Evolutionary conservation across 2,113 vertebrate genomes (phyloP).

Genomic region (Colaptes auratus): DNA sequence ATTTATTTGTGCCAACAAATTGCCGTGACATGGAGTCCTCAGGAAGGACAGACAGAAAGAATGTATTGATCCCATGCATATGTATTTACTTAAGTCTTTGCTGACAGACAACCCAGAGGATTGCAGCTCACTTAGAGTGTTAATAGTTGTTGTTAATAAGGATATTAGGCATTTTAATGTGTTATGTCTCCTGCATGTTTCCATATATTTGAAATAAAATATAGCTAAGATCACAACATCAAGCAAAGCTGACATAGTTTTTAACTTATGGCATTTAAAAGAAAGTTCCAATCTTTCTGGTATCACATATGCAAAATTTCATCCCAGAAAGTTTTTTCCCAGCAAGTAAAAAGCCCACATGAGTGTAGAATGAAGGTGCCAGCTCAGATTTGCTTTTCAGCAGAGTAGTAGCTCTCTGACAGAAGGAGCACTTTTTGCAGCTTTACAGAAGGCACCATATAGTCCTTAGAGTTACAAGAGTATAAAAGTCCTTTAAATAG

Average conservation of each 20-base stretch:
- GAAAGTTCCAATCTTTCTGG: neutral
- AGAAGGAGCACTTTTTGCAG: neutral
- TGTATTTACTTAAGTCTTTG: neutral
- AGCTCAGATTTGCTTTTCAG: neutral
- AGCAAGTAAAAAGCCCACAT: neutral
- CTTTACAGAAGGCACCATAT: neutral
- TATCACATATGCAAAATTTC: neutral
- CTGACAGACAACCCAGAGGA: neutral
- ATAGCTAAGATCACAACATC: neutral
- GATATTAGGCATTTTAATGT: neutral
- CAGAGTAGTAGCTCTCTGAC: neutral
- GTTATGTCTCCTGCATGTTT: neutral
- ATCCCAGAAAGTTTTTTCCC: neutral
- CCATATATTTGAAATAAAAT: neutral
- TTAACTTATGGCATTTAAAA: neutral
- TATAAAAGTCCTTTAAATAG: neutral
- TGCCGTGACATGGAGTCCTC: fast-evolving
- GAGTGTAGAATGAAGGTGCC: neutral
- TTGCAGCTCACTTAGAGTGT: neutral
- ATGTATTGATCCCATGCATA: neutral
- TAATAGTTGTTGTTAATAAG: neutral
- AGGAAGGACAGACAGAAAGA: neutral
- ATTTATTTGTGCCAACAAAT: neutral
- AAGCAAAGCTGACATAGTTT: neutral
- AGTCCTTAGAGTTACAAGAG: neutral